Percentiles rank a stretch among this genome's conserved stretches.
Evolutionary conservation across 2,888 invertebrate species (phyloP).

Genomic region (Ochropleura leucogaster): DNA sequence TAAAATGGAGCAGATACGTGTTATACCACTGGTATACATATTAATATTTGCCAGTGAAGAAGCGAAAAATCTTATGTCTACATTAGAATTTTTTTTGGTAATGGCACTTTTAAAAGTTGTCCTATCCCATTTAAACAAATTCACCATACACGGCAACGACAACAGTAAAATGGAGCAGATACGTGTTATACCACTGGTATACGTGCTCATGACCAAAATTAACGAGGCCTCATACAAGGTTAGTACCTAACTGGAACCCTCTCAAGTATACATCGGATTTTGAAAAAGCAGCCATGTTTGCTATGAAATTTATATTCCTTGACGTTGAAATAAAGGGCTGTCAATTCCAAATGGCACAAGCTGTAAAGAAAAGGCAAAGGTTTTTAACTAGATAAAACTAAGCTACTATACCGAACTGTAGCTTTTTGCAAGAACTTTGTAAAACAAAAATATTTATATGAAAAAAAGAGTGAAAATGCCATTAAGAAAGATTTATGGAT

Average conservation of each 20-base stretch:
- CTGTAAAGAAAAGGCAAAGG: background rate
- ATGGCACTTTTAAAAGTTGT: background rate
- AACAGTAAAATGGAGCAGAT: background rate
- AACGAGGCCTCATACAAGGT: background rate
- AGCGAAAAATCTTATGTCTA: background rate
- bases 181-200: conserved; percentile 3
- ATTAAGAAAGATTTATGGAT: background rate
- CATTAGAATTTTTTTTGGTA: background rate
- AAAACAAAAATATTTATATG: background rate
- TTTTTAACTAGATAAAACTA: background rate
- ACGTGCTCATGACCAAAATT: conserved; percentile 4
- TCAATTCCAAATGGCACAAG: background rate
- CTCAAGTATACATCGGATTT: background rate
- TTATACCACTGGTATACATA: conserved; percentile 9
- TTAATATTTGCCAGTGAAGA: too few relatives aligned
- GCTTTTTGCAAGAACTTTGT: background rate
- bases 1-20: background rate
- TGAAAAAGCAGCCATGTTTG: background rate
- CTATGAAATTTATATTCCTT: background rate
- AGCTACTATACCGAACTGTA: background rate
- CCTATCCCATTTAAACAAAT: conserved; percentile 2
- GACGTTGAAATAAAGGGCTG: conserved; percentile 1
- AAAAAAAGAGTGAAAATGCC: background rate
- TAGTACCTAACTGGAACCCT: background rate
- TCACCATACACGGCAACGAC: conserved; percentile 8